Conservation (phyloP, 53 echinoderm and acorn worm species). For the Paelopatides confundens region DNA sequence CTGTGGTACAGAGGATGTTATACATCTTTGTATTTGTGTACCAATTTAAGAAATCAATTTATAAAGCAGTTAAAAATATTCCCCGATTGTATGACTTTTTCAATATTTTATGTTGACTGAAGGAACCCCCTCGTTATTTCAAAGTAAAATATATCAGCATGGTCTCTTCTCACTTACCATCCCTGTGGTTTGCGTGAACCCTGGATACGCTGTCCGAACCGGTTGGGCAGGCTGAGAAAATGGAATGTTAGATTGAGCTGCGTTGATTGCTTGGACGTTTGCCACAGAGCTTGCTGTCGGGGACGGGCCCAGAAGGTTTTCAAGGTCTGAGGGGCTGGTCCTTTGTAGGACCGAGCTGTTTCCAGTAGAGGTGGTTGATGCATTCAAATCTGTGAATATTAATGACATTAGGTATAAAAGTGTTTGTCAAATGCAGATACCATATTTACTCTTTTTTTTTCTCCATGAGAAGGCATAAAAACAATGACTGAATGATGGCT, state of each 20-base stretch:
- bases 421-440: too few species aligned
- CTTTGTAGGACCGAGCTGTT: slow-evolving; percentile 78
- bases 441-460: too few species aligned
- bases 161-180: slow-evolving; percentile 29
- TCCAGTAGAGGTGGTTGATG: slow-evolving; percentile 1
- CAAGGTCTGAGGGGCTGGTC: slow-evolving; percentile 78
- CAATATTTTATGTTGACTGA: too few species aligned
- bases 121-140: too few species aligned
- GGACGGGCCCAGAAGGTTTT: slow-evolving; percentile 75
- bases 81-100: too few species aligned
- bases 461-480: too few species aligned
- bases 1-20: too few species aligned
- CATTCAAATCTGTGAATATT: slow-evolving; percentile 26
- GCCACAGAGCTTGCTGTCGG: slow-evolving; percentile 37
- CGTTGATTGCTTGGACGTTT: slow-evolving; percentile 35
- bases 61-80: too few species aligned
- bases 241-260: slow-evolving; percentile 37
- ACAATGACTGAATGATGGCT: too few species aligned
- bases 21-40: too few species aligned
- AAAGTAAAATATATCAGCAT: too few species aligned
- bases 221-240: slow-evolving; percentile 13
- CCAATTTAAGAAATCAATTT: too few species aligned
- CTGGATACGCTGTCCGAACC: neutral
- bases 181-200: neutral
- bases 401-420: neutral